Conservation (phyloP, 2,888 invertebrate species). For the Latrodectus hesperus region DNA sequence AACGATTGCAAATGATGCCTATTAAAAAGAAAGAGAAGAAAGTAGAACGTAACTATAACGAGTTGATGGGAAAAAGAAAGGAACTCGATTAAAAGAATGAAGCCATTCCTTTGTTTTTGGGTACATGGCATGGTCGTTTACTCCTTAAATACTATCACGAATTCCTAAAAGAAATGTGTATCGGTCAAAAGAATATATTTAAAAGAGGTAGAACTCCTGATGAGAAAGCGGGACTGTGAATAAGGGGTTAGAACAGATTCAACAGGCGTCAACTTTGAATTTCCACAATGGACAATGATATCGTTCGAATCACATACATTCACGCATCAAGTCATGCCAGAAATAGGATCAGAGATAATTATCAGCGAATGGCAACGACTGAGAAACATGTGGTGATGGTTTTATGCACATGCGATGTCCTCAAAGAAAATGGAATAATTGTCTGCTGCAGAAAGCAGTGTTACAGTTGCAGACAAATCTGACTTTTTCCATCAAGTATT, state of each 20-base stretch:
- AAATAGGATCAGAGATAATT: not conserved
- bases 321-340: not conserved
- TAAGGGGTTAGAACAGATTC: not conserved
- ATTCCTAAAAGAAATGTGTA: no score
- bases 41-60: no score
- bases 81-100: no score
- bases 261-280: slow-evolving; percentile 33
- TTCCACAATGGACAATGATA: slow-evolving; percentile 44
- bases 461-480: not conserved
- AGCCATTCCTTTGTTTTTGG: no score
- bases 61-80: no score
- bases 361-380: not conserved
- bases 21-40: no score
- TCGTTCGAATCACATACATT: slow-evolving; percentile 5
- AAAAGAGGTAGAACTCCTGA: not conserved
- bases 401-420: not conserved
- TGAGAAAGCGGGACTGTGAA: not conserved
- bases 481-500: no score
- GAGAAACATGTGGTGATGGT: not conserved
- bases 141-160: no score
- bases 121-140: no score
- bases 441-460: not conserved
- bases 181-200: no score
- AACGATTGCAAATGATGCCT: no score
- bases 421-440: slow-evolving; percentile 1